phyloP scores from a whole-genome alignment of 2,113 vertebrate species.

The Pluvialis apricaria region DNA sequence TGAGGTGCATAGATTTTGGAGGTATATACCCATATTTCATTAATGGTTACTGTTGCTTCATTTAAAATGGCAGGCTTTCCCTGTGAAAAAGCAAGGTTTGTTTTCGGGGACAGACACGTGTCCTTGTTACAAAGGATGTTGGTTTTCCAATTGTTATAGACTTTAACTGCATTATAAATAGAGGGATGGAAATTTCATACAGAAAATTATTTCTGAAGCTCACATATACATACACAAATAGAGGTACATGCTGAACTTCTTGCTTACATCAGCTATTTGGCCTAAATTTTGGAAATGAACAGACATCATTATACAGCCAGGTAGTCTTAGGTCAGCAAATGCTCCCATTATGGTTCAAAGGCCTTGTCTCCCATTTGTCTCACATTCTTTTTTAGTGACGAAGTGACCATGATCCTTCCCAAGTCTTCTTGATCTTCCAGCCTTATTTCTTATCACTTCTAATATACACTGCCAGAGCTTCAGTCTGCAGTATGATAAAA shows the following conservation, averaged over 20 bases:
- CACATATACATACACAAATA: background rate
- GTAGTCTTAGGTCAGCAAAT: background rate
- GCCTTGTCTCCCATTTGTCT: background rate
- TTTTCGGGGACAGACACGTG: fast-evolving
- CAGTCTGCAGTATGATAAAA: background rate
- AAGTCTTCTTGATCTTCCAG: background rate
- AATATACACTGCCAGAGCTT: background rate
- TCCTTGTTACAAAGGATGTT: background rate
- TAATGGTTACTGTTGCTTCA: background rate
- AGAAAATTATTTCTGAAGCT: background rate
- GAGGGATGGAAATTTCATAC: background rate
- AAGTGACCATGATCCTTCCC: background rate
- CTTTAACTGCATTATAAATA: background rate
- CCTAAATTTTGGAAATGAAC: background rate
- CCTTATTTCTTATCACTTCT: background rate
- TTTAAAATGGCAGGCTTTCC: background rate
- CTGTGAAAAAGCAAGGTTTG: background rate
- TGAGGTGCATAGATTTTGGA: background rate
- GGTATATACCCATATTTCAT: background rate
- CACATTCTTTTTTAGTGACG: background rate
- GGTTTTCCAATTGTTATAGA: background rate
- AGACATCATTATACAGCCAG: too few species aligned
- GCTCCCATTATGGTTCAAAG: background rate
- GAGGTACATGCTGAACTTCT: background rate
- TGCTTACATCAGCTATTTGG: background rate